These are phyloP conservation scores for Cryptocephalus primarius DNA, from an alignment of 2,888 invertebrate species.

Conservation along the genomic window DNA sequence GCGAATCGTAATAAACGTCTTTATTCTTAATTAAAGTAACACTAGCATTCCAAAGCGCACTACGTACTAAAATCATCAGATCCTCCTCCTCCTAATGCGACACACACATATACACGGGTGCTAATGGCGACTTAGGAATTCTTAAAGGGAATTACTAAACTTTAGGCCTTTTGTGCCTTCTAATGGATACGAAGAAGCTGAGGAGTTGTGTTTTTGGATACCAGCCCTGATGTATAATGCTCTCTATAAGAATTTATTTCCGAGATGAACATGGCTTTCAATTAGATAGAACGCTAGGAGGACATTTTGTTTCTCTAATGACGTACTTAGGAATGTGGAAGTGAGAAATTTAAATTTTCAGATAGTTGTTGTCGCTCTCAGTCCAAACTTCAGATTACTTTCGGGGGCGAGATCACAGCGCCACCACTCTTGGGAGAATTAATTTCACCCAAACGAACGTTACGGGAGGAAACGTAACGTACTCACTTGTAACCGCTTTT, in stretches of 20 bases:
- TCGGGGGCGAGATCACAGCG: too few relatives aligned
- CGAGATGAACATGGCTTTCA: constrained; percentile 2
- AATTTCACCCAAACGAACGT: too few relatives aligned
- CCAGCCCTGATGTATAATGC: constrained; percentile 19
- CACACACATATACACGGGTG: constrained; percentile 25
- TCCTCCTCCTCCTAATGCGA: constrained; percentile 27
- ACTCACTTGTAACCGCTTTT: too few relatives aligned
- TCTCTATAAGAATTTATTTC: constrained; percentile 17
- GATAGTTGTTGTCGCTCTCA: background rate
- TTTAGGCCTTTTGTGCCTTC: constrained; percentile 32
- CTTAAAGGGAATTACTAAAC: constrained; percentile 38
- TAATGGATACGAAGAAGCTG: constrained; percentile 30
- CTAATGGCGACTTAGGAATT: constrained; percentile 36
- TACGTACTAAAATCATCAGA: constrained; percentile 29
- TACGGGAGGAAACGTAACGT: too few relatives aligned
- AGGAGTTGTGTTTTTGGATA: constrained; percentile 22
- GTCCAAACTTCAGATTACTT: too few relatives aligned
- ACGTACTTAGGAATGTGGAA: background rate
- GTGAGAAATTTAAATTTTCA: constrained; percentile 1
- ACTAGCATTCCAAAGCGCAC: constrained; percentile 28
- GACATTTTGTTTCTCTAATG: background rate
- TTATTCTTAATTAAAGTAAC: constrained; percentile 36
- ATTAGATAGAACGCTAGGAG: constrained; percentile 2
- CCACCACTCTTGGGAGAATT: too few relatives aligned
- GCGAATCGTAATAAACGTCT: constrained; percentile 32